Evolutionary conservation across 2,113 vertebrate genomes (phyloP), one percentile per base, ranked within the genome.

Genomic region (Mionectes macconnelli): DNA sequence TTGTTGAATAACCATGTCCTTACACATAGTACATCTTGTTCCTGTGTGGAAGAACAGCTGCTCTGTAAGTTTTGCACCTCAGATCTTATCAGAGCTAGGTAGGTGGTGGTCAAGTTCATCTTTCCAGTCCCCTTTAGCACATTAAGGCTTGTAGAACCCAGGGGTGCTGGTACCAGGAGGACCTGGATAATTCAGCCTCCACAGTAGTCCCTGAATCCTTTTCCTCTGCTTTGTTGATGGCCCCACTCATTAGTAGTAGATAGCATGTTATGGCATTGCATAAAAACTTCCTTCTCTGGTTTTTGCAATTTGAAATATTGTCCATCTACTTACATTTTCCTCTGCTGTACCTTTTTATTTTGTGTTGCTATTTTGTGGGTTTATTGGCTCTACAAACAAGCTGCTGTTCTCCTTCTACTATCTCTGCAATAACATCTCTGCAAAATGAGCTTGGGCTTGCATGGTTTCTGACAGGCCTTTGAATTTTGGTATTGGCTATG

Each of bases 401-500:
- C 9, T 45, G 31, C 6, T 82, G 18, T 68, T 91, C 16, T 85
- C 45, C 18, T 59, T 81, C 49, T 75, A 87, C 86, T 76, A 21
- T 42, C 24, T 50, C 39, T 28, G 39, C 45, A 55, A 8, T 56
- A 80, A 53, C 44, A 33, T 35, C 23, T 70, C 75, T 80, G 39
- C 62, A 83, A 59, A 91, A 74, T 77, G 55, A 88, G 73, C 50
- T 8, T 24, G 70, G 78, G 15, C 19, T 79, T 68, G 37, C 7
- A 4, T 33, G n/a, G 25, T 25, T 91, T 92, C 66, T 95, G 89
- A 83, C 53, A 87, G 68, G 45, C 59, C 67, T 85, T 94, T 96
- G 84, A 76, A 44, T 87, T 79, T 53, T 66, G 39, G 16, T 47
- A 52, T 85, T 91, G 79, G 5, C 31, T 31, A 4, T 95, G 59